These are phyloP conservation scores for Limnephilus marmoratus DNA, from an alignment of 2,888 invertebrate genomes.

Conservation along the genomic window DNA sequence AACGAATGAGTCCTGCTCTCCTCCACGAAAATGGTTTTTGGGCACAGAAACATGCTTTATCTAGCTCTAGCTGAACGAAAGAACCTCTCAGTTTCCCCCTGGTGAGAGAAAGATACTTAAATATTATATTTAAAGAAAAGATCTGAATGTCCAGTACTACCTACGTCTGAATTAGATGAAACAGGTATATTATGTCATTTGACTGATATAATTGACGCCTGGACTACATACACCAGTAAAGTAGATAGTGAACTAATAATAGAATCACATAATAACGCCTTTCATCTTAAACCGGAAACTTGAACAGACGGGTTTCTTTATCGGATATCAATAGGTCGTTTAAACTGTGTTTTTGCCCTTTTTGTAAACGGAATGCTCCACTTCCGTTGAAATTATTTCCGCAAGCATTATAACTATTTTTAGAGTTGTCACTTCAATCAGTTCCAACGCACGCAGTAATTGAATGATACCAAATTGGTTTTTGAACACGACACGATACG, in stretches of 20 bases:
- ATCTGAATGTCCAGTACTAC: too few species aligned
- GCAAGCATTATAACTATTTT: background rate
- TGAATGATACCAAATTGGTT: background rate
- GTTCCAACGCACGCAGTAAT: background rate
- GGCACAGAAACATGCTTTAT: too few species aligned
- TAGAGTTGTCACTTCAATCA: background rate
- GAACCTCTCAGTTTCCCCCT: too few species aligned
- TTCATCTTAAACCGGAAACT: conserved; percentile 2
- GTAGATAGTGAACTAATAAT: background rate
- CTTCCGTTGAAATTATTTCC: conserved; percentile 2
- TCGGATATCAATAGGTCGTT: background rate
- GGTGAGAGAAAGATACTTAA: background rate
- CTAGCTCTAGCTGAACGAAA: too few species aligned
- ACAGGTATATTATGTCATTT: background rate
- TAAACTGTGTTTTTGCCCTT: background rate
- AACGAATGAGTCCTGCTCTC: too few species aligned
- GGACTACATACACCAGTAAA: background rate
- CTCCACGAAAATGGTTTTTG: too few species aligned
- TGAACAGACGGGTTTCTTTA: background rate
- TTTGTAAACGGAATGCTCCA: background rate
- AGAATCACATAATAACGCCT: background rate
- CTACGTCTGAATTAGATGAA: background rate
- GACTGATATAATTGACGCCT: background rate
- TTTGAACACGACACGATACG: background rate
- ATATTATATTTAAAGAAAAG: too few species aligned